Conservation (phyloP, 2,797 vertebrate species). For the Sebastes melanostomus region DNA sequence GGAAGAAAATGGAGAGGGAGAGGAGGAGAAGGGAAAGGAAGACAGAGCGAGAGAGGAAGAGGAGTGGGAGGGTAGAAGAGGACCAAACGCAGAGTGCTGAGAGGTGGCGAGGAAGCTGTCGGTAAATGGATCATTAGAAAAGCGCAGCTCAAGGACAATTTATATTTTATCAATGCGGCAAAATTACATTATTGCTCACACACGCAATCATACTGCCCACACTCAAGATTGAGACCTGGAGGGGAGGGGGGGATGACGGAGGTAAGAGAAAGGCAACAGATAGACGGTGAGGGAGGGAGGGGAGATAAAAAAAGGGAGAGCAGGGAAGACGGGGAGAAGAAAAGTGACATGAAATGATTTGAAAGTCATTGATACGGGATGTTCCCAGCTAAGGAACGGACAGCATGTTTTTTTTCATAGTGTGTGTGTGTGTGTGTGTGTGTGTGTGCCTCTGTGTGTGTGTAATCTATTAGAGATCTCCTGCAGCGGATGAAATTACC, state of each 20-base stretch:
- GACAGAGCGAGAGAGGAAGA: conserved; percentile 81
- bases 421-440: conserved; percentile 19
- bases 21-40: conserved; percentile 52
- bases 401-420: conserved; percentile 84
- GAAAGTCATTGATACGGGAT: conserved; percentile 98
- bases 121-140: conserved; percentile 99
- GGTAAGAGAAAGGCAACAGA: conserved; percentile 48
- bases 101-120: conserved; percentile 96
- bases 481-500: conserved; percentile 97
- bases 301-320: conserved; percentile 4
- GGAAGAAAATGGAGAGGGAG: conserved; percentile 15
- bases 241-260: conserved; percentile 34
- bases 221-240: conserved; percentile 83
- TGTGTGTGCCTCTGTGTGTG: conserved; percentile 17
- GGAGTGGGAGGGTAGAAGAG: conserved; percentile 71
- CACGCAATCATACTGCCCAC: conserved; percentile 99
- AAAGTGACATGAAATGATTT: conserved; percentile 85
- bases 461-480: conserved; percentile 87
- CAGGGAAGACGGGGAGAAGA: conserved; percentile 39
- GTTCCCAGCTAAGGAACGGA: conserved; percentile 86
- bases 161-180: conserved; percentile 99
- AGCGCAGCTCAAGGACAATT: conserved; percentile 99
- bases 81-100: conserved; percentile 86
- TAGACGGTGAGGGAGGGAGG: conserved; percentile 16
- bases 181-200: conserved; percentile 99